Percentiles rank a stretch among this genome's conserved stretches.
Conservation (phyloP, 2,888 invertebrate species). For the Leucoma salicis region DNA sequence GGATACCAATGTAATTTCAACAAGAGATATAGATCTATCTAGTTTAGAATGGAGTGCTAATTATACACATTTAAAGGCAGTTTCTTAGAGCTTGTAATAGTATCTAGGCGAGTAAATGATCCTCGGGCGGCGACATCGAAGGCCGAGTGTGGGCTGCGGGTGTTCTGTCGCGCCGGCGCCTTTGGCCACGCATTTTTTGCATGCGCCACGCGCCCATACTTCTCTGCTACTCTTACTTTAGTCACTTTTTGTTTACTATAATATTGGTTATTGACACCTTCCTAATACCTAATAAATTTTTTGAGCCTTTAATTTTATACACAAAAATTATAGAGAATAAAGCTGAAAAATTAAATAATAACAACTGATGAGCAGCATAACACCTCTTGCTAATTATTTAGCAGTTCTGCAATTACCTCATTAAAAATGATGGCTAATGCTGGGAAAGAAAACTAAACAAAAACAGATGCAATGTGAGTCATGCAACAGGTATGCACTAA, state of each 20-base stretch:
- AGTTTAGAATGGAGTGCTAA: conserved; percentile 43
- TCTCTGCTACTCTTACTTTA: too few relatives aligned
- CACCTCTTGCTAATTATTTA: too few relatives aligned
- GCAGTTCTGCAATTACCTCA: too few relatives aligned
- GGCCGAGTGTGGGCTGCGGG: conserved; percentile 59
- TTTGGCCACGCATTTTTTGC: conserved; percentile 45
- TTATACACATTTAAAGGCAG: conserved; percentile 45
- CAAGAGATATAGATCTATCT: conserved; percentile 32
- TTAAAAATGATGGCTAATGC: too few relatives aligned
- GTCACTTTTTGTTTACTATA: too few relatives aligned
- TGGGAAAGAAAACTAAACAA: neutral
- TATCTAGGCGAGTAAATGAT: conserved; percentile 70
- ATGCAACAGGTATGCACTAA: conserved; percentile 26
- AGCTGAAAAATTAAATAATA: too few relatives aligned
- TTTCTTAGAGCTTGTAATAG: conserved; percentile 49
- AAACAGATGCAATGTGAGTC: conserved; percentile 25
- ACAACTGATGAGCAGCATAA: too few relatives aligned
- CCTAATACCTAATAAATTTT: too few relatives aligned
- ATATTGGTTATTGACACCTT: too few relatives aligned
- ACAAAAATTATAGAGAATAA: too few relatives aligned
- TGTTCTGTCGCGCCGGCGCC: conserved; percentile 44
- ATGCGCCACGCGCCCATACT: conserved; percentile 35
- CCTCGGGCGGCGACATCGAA: conserved; percentile 55
- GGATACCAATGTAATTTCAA: conserved; percentile 12
- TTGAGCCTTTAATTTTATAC: too few relatives aligned